Evolutionary conservation across 2,113 vertebrate genomes (phyloP), one percentile per base, ranked within the genome.

Genomic region (Acanthochromis polyacanthus): DNA sequence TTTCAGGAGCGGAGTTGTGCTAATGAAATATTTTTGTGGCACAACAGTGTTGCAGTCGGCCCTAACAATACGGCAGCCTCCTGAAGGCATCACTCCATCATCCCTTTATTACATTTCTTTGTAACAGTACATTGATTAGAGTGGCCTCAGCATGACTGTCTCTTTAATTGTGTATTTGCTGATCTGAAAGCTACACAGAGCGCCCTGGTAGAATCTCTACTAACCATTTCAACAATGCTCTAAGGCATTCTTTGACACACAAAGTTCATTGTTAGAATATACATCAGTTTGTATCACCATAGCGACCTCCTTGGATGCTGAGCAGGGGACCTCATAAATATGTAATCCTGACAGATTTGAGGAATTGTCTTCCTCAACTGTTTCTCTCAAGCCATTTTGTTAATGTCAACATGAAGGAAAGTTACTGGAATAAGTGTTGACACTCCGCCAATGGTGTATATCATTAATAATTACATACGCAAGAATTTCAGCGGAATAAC

Each of bases 321-420:
- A 92, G 84, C 86, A 72, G 84, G 86, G 87, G 79, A 90, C 81
- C 91, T 94, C 92, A 94, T 95, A 92, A 93, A 95, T 95, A 93
- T 94, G 93, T 91, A 93, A 90, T 88, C 76, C 77, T 88, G 91
- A 91, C 91, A 92, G 84, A 93, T 94, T 92, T 94, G 93, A 94
- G 92, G 82, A 92, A 94, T 93, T 83, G 91, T 91, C 88, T 82
- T 86, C 82, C 85, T 92, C 91, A 84, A 86, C 85, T 87, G 90
- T 86, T 92, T 88, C 87, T 90, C 88, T 90, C 85, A 71, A 91
- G 91, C 87, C 90, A 82, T 94, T 93, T 92, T 91, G 92, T 93
- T 94, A 93, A 92, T 92, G 92, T 92, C 93, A 94, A 94, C 90
- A 92, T 88, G 90, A 93, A 84, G 90, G 81, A 90, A 92, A 92